A percentile compares a stretch with the other conserved stretches of the same genome.
phyloP scores from a whole-genome alignment of 2,113 vertebrate genomes.

The Dasyprocta punctata region DNA sequence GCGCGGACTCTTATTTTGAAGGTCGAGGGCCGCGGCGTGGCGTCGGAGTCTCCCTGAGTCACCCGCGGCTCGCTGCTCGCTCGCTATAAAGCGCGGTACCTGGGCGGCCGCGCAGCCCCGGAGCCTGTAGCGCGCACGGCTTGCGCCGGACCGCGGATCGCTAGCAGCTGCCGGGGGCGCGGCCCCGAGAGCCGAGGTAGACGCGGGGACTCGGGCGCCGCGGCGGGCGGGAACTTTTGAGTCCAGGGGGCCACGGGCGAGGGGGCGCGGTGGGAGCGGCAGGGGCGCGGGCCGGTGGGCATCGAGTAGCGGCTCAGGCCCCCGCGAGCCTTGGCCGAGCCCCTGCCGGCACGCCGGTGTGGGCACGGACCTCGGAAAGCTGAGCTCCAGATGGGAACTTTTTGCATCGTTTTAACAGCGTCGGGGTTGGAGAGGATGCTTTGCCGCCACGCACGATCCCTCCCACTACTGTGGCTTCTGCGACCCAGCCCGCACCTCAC shows the following conservation, averaged over 20 bases:
- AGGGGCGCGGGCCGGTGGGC: not conserved
- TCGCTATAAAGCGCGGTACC: constrained; percentile 83
- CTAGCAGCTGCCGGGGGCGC: not conserved
- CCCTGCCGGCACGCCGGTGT: not conserved
- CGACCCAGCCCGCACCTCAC: not conserved
- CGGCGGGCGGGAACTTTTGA: not conserved
- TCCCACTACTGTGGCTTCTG: not conserved
- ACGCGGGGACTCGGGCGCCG: not conserved
- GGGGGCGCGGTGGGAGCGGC: not conserved
- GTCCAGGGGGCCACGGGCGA: not conserved
- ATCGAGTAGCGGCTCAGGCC: not conserved
- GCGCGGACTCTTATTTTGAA: constrained; percentile 90
- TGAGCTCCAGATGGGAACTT: not conserved
- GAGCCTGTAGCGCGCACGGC: not conserved
- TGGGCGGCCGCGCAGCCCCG: constrained; percentile 66
- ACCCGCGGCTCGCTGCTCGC: constrained; percentile 56
- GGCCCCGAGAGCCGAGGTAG: constrained; percentile 19
- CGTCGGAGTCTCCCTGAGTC: constrained; percentile 80
- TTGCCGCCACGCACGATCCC: not conserved
- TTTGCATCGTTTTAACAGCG: not conserved
- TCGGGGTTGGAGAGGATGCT: not conserved
- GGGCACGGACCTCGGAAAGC: not conserved
- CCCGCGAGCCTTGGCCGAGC: not conserved
- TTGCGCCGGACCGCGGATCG: too few species aligned
- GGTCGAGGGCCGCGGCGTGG: constrained; percentile 36